Percentiles rank a stretch among this genome's conserved stretches.
phyloP scores from a whole-genome alignment of 92 coral and sea anemone genomes.

The Parazoanthus darwini region DNA sequence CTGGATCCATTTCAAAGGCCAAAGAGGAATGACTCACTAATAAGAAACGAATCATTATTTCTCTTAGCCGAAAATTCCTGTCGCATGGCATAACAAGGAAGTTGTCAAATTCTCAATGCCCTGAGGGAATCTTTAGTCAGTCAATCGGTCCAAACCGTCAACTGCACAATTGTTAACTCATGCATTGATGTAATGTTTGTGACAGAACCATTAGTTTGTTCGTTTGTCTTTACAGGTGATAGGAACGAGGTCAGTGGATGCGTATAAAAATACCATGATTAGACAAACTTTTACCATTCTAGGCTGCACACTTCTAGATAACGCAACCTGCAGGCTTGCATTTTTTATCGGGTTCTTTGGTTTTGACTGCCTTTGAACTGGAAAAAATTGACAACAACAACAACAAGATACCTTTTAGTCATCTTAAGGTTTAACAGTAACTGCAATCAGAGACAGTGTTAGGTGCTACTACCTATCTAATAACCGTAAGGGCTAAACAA shows the following conservation, averaged over 20 bases:
- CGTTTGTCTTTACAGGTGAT: background rate
- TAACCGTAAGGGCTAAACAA: no score
- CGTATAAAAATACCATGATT: background rate
- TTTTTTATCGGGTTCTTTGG: no score
- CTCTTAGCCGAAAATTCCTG: background rate
- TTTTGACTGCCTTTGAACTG: no score
- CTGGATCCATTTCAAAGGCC: background rate
- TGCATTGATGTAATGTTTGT: background rate
- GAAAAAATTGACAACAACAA: no score
- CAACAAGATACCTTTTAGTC: no score
- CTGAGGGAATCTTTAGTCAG: background rate
- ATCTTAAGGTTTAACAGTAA: no score
- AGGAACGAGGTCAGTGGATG: background rate
- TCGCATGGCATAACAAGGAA: conserved; percentile 22
- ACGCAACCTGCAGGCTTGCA: background rate
- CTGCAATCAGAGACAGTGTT: no score
- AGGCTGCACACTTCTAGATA: background rate
- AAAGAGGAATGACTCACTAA: background rate
- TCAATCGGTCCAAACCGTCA: background rate
- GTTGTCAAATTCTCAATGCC: background rate
- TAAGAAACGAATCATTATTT: background rate
- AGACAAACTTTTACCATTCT: background rate
- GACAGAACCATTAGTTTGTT: background rate
- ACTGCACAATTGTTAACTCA: background rate
- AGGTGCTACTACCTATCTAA: no score